phyloP scores from a whole-genome alignment of 2,113 vertebrate species.

The Puntigrus tetrazona region DNA sequence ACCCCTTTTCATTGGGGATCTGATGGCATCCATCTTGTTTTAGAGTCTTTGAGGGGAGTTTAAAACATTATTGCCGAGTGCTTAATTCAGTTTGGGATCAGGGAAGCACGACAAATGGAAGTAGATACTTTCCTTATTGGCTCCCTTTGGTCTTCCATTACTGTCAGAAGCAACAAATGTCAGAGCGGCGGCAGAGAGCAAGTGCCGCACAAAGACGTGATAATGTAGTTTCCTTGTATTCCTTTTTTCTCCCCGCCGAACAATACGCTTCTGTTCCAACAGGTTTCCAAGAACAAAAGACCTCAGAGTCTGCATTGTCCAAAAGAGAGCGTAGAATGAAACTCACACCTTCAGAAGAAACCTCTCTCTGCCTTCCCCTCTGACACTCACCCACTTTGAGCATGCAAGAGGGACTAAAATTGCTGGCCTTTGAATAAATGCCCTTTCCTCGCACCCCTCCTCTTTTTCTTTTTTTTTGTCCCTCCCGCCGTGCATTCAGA shows the following conservation, averaged over 20 bases:
- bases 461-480: no score
- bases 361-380: no score
- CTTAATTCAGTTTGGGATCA: slow-evolving; percentile 23
- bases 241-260: neutral
- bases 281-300: slow-evolving; percentile 38
- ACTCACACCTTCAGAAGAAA: slow-evolving; percentile 26
- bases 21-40: slow-evolving; percentile 58
- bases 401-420: slow-evolving; percentile 7
- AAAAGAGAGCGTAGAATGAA: slow-evolving; percentile 29
- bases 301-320: slow-evolving; percentile 18
- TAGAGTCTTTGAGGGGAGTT: slow-evolving; percentile 58
- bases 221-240: slow-evolving; percentile 33
- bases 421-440: slow-evolving; percentile 29
- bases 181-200: neutral
- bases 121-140: slow-evolving; percentile 24
- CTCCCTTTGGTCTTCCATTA: slow-evolving; percentile 15
- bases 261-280: slow-evolving; percentile 11
- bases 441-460: slow-evolving; percentile 31
- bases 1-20: neutral
- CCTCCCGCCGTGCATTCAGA: slow-evolving; percentile 36
- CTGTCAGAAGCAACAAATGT: slow-evolving; percentile 32
- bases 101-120: slow-evolving; percentile 15
- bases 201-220: neutral
- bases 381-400: slow-evolving; percentile 22
- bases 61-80: slow-evolving; percentile 19